These are phyloP conservation scores for Scolopax mira DNA, from an alignment of 2,113 vertebrate species.

Conservation along the genomic window DNA sequence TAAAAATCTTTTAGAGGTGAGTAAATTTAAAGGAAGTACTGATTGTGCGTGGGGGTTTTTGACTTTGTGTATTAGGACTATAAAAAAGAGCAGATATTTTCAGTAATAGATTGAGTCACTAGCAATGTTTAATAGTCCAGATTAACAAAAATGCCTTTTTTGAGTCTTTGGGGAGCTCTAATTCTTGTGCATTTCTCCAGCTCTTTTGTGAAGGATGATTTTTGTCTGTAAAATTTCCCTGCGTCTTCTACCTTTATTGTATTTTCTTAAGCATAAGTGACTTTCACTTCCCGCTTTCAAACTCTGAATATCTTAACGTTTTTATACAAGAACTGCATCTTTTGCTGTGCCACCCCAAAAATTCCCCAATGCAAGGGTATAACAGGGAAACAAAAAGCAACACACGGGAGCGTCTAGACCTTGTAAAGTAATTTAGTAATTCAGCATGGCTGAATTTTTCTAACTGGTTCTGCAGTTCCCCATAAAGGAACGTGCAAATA, in stretches of 20 bases:
- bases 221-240: not conserved
- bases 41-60: not conserved
- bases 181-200: not conserved
- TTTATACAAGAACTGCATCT: not conserved
- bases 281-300: not conserved
- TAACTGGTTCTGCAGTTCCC: not conserved
- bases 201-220: not conserved
- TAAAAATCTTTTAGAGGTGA: not conserved
- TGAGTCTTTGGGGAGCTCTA: not conserved
- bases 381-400: not conserved
- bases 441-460: not conserved
- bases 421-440: not conserved
- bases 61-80: not conserved
- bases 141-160: not conserved
- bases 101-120: not conserved
- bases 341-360: not conserved
- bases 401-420: not conserved
- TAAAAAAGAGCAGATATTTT: not conserved
- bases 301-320: not conserved
- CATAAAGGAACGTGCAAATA: not conserved
- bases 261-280: not conserved
- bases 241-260: not conserved
- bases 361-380: accelerated
- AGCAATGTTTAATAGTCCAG: not conserved
- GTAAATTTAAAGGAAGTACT: not conserved